These are phyloP conservation scores for Apamea epomidion DNA, from an alignment of 2,888 invertebrate genomes.

Conservation along the genomic window DNA sequence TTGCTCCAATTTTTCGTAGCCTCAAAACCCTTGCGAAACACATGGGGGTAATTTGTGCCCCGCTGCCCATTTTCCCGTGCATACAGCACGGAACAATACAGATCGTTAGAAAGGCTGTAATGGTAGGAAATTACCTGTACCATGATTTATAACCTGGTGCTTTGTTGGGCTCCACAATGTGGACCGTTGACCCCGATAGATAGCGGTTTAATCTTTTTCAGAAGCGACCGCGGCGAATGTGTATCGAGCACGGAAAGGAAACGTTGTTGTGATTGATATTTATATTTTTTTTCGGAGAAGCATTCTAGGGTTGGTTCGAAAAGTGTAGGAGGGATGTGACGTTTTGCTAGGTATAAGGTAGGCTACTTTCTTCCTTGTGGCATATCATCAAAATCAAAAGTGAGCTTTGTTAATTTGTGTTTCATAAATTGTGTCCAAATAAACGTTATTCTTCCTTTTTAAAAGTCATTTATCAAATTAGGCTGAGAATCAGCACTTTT, in stretches of 20 bases:
- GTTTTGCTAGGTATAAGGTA: neutral
- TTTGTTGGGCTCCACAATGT: slow-evolving; percentile 75
- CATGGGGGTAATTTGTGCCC: slow-evolving; percentile 61
- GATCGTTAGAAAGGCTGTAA: slow-evolving; percentile 82
- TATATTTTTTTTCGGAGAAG: slow-evolving; percentile 14
- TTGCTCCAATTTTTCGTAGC: slow-evolving; percentile 13
- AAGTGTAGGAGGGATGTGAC: no score
- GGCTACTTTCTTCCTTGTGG: neutral
- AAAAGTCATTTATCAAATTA: neutral
- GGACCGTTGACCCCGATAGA: slow-evolving; percentile 82
- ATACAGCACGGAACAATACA: slow-evolving; percentile 78
- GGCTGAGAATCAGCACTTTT: neutral
- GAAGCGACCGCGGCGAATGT: slow-evolving; percentile 60
- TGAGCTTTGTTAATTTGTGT: no score
- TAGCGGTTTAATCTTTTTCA: slow-evolving; percentile 78
- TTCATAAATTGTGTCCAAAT: no score
- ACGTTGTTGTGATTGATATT: slow-evolving; percentile 58
- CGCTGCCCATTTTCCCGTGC: slow-evolving; percentile 68
- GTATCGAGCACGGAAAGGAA: slow-evolving; percentile 59
- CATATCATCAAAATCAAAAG: neutral
- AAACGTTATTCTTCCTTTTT: no score
- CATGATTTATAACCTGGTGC: slow-evolving; percentile 83
- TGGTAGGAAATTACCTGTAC: slow-evolving; percentile 85
- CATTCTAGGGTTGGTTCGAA: slow-evolving; percentile 27
- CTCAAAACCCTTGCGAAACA: slow-evolving; percentile 57